A percentile compares a stretch with the other conserved stretches of the same genome.
phyloP scores from a whole-genome alignment of 1,140 invertebrate species.

The Aphelinus certus region DNA sequence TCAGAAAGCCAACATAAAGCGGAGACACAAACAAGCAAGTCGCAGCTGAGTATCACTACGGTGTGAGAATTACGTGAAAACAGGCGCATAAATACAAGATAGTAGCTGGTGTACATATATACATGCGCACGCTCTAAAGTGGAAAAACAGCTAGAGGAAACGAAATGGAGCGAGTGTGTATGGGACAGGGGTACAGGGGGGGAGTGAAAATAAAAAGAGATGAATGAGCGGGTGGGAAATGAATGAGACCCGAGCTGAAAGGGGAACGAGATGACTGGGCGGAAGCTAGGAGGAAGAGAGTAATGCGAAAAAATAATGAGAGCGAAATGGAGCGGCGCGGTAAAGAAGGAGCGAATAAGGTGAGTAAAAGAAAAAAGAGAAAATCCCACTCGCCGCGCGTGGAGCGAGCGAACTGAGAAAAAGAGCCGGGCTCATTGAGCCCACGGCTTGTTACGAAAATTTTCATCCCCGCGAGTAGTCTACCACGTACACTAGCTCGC shows the following conservation, averaged over 20 bases:
- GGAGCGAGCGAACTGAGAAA: neutral
- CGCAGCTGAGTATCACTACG: too few species aligned
- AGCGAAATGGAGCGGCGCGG: neutral
- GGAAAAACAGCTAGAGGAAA: too few species aligned
- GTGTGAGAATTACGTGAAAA: too few species aligned
- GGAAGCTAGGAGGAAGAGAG: slow-evolving; percentile 19
- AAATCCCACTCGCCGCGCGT: neutral
- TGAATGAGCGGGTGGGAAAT: slow-evolving; percentile 26
- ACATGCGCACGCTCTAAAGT: too few species aligned
- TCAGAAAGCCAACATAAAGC: too few species aligned
- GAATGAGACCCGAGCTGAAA: slow-evolving; percentile 42
- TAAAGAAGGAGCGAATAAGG: slow-evolving; percentile 28
- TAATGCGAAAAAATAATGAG: slow-evolving; percentile 36
- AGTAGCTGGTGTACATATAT: too few species aligned
- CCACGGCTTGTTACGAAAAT: neutral
- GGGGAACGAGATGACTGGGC: neutral
- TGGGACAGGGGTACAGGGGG: too few species aligned
- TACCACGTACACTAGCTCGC: too few species aligned
- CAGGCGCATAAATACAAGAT: too few species aligned
- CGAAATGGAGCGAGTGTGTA: too few species aligned
- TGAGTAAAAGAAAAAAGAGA: slow-evolving; percentile 23
- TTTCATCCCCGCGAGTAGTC: neutral
- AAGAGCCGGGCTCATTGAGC: neutral
- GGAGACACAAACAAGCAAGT: too few species aligned
- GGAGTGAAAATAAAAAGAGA: neutral